Conservation (phyloP, 2,888 invertebrate species). For the Thymelicus acteon region DNA sequence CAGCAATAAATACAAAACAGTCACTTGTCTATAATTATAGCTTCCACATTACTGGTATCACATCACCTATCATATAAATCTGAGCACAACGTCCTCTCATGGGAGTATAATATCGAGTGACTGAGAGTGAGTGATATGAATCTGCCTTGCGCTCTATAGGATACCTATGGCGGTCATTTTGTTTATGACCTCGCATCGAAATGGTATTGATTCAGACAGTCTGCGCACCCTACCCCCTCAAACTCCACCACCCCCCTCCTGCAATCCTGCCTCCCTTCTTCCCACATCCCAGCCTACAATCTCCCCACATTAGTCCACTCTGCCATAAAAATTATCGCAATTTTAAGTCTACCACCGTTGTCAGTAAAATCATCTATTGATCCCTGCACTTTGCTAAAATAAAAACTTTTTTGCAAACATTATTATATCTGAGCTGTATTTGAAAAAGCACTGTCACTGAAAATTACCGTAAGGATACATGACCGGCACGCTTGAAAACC, state of each 20-base stretch:
- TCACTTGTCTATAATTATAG: too few species aligned
- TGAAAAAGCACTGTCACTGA: not conserved
- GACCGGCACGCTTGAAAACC: not conserved
- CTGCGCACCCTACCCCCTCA: not conserved
- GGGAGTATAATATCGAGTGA: conserved; percentile 1
- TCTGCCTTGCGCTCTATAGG: too few species aligned
- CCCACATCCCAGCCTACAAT: not conserved
- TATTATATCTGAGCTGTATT: too few species aligned
- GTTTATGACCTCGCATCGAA: not conserved
- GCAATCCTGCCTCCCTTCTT: not conserved
- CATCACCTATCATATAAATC: conserved; percentile 2
- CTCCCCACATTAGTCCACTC: not conserved
- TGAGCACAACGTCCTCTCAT: not conserved
- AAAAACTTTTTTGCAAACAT: too few species aligned
- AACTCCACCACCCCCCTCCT: not conserved
- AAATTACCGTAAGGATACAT: not conserved
- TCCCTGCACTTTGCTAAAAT: too few species aligned
- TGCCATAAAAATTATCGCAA: too few species aligned
- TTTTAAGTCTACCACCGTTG: too few species aligned
- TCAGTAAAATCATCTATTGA: too few species aligned
- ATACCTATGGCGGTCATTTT: not conserved
- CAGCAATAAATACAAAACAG: too few species aligned
- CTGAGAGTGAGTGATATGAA: too few species aligned
- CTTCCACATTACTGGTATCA: not conserved
- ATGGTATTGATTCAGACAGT: not conserved